Conservation (phyloP, 2,888 invertebrate species). For the Macroteleia sp. region DNA sequence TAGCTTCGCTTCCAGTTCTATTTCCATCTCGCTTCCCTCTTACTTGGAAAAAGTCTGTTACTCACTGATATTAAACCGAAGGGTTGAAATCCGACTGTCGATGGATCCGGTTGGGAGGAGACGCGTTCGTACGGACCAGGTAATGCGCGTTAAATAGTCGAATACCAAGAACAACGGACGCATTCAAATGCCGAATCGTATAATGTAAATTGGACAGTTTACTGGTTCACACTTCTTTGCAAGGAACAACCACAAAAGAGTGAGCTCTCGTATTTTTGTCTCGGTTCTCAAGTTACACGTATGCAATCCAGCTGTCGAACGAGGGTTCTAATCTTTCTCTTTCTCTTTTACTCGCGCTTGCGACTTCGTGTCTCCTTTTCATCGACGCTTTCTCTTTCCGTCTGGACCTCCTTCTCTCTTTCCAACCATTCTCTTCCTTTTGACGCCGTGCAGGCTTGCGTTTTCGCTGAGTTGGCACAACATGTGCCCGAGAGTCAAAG, state of each 20-base stretch:
- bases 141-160: slow-evolving; percentile 2
- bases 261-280: slow-evolving; percentile 21
- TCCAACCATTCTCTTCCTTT: slow-evolving; percentile 58
- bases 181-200: slow-evolving; percentile 7
- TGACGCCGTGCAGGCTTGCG: slow-evolving; percentile 70
- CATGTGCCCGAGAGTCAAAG: slow-evolving; percentile 82
- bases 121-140: background rate
- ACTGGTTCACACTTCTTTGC: slow-evolving; percentile 15
- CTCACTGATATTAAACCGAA: slow-evolving; percentile 77
- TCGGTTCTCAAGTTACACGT: slow-evolving; percentile 36
- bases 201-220: slow-evolving; percentile 39
- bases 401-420: too few relatives aligned
- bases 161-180: background rate
- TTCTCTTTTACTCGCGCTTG: background rate
- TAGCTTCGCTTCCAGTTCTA: background rate
- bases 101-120: slow-evolving; percentile 9
- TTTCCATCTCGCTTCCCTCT: slow-evolving; percentile 12
- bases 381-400: slow-evolving; percentile 33
- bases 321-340: slow-evolving; percentile 22
- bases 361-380: slow-evolving; percentile 11
- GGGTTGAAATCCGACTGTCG: slow-evolving; percentile 66
- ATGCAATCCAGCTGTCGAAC: slow-evolving; percentile 55
- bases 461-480: slow-evolving; percentile 83
- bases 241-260: slow-evolving; percentile 14
- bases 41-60: slow-evolving; percentile 77